Conservation (phyloP, 2,113 vertebrate genomes). For the Cercocebus atys region DNA sequence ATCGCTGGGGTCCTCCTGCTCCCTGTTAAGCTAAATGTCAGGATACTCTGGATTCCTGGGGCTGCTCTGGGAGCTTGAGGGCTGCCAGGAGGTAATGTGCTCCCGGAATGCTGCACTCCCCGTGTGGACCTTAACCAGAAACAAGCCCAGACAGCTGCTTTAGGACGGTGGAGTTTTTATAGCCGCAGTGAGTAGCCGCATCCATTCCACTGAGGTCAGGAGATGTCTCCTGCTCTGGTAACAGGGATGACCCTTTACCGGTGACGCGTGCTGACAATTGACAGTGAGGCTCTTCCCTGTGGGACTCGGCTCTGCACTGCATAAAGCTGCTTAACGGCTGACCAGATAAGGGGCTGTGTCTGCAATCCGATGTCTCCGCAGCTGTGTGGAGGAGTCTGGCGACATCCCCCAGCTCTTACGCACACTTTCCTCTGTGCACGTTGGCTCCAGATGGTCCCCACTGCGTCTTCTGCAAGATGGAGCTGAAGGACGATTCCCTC, state of each 20-base stretch:
- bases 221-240: fast-evolving
- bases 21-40: not conserved
- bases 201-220: fast-evolving
- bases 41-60: not conserved
- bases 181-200: fast-evolving
- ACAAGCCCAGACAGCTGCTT: not conserved
- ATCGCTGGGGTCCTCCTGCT: not conserved
- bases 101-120: fast-evolving
- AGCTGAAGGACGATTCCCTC: not conserved
- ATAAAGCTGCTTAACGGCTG: not conserved
- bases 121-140: not conserved
- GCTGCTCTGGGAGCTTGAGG: not conserved
- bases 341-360: not conserved
- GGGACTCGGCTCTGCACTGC: fast-evolving
- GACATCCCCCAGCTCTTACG: fast-evolving
- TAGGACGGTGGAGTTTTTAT: fast-evolving
- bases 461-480: fast-evolving
- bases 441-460: not conserved
- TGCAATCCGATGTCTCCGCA: fast-evolving
- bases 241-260: fast-evolving
- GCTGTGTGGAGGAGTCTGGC: not conserved
- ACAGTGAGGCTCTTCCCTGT: not conserved
- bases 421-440: fast-evolving
- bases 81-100: not conserved
- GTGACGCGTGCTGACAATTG: not conserved